Evolutionary conservation across 1,140 invertebrate genomes (phyloP).

Genomic region (Tribolium madens): DNA sequence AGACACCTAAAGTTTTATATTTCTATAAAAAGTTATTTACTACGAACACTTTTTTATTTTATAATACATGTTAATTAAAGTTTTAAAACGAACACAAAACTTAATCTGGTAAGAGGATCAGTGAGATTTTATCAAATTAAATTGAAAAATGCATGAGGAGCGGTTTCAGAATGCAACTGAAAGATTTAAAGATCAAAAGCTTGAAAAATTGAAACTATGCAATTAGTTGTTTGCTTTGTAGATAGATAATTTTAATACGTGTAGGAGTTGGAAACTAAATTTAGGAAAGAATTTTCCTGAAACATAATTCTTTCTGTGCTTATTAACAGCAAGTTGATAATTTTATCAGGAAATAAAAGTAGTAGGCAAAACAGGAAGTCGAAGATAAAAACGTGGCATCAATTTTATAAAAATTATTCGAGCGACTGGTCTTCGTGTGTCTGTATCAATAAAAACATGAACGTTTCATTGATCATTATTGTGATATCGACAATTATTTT

Average conservation of each 20-base stretch:
- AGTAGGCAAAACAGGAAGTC: neutral
- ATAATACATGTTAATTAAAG: no score
- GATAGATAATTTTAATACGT: no score
- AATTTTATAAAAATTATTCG: neutral
- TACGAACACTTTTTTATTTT: no score
- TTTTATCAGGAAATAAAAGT: conserved; percentile 12
- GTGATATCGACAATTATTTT: neutral
- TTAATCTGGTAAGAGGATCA: neutral
- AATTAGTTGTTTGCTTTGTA: neutral
- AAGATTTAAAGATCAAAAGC: neutral
- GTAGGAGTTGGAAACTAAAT: no score
- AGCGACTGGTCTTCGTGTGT: neutral
- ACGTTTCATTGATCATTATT: neutral
- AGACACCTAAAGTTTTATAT: no score
- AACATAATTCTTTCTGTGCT: neutral
- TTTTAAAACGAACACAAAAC: no score
- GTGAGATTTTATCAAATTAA: neutral
- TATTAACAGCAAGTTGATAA: conserved; percentile 6
- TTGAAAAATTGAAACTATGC: neutral
- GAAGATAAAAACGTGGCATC: neutral
- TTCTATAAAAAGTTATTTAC: no score
- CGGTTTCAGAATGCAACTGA: neutral
- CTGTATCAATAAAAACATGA: neutral
- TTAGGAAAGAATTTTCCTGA: neutral
- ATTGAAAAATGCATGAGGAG: neutral